Conservation (phyloP, 1,140 invertebrate species). For the Physella acuta region DNA sequence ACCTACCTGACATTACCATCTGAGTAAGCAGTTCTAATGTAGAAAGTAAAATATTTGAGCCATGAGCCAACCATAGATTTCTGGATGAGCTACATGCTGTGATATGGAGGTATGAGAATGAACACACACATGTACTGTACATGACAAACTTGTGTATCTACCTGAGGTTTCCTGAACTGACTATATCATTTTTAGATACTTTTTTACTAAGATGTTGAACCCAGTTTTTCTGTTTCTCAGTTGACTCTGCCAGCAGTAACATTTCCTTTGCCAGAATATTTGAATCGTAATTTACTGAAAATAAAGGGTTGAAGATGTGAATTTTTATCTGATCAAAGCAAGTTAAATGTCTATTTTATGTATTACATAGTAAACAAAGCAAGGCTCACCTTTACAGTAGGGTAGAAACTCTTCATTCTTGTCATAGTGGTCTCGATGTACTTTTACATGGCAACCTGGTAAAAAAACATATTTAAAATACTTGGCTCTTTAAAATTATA, state of each 20-base stretch:
- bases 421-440: conserved; percentile 90
- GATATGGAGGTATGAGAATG: no score
- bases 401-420: conserved; percentile 57
- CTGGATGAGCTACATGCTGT: no score
- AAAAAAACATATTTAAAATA: not conserved
- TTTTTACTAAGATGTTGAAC: conserved; percentile 85
- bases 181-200: conserved; percentile 83
- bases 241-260: conserved; percentile 78
- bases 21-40: no score
- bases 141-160: conserved; percentile 14
- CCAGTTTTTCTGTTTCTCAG: conserved; percentile 91
- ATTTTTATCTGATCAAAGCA: no score
- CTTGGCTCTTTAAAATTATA: no score
- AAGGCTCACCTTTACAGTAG: conserved; percentile 20
- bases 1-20: no score
- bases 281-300: conserved; percentile 82
- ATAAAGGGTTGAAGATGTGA: not conserved
- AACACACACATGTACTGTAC: no score
- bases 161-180: conserved; percentile 48
- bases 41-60: no score
- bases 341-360: no score
- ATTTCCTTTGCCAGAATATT: conserved; percentile 85
- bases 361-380: not conserved
- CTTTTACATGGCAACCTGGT: conserved; percentile 89
- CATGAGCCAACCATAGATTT: no score